Evolutionary conservation across 2,888 invertebrate genomes (phyloP).

Genomic region (Eupeodes latifasciatus): DNA sequence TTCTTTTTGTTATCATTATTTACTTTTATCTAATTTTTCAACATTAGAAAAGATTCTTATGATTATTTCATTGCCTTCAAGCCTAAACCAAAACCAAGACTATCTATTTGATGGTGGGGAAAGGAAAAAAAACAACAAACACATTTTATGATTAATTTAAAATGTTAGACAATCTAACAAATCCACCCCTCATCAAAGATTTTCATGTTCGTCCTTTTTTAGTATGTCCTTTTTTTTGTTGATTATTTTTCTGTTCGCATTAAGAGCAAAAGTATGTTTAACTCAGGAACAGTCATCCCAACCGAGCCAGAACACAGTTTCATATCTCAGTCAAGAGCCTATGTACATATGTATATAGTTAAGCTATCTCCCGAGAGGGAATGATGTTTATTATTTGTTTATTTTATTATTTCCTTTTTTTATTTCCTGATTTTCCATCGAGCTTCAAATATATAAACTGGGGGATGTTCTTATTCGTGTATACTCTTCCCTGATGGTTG

Average conservation of each 20-base stretch:
- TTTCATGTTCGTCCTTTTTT: conserved; percentile 38
- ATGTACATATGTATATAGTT: not conserved
- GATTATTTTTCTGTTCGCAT: not conserved
- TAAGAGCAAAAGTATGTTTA: conserved; percentile 17
- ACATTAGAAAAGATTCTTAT: not conserved
- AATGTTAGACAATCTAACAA: conserved; percentile 49
- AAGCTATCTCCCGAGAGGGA: conserved; percentile 4
- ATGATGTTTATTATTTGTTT: conserved; percentile 67
- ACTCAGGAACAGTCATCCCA: not conserved
- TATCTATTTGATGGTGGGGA: not conserved
- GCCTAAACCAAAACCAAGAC: not conserved
- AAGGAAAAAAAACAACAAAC: not conserved
- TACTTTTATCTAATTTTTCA: too few species aligned
- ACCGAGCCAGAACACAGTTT: not conserved
- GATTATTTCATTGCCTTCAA: not conserved
- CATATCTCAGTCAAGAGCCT: conserved; percentile 4
- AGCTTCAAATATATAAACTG: not conserved
- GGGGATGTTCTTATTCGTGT: conserved; percentile 8
- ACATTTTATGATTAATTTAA: conserved; percentile 29
- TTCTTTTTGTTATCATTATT: too few species aligned
- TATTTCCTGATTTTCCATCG: conserved; percentile 48
- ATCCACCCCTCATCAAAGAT: conserved; percentile 28
- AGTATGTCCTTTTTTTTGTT: not conserved
- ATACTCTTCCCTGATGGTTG: not conserved
- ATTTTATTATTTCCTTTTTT: conserved; percentile 47